Percentiles rank a stretch among this genome's conserved stretches.
Evolutionary conservation across 2,888 invertebrate genomes (phyloP).

Genomic region (Phyllotreta cruciferae): DNA sequence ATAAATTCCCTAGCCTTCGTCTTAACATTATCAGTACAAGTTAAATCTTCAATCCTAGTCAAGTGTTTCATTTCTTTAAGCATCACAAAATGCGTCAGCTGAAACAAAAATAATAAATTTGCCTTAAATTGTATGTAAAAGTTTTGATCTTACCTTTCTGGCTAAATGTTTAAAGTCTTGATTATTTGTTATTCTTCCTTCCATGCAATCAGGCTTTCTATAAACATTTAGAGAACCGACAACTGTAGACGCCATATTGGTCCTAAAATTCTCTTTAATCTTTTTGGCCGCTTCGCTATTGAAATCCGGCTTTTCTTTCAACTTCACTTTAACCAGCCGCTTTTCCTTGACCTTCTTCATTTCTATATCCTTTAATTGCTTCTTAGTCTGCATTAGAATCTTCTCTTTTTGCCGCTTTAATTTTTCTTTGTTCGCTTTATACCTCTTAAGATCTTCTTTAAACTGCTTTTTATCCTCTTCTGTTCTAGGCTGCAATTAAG

Average conservation of each 20-base stretch:
- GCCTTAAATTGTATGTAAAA: neutral
- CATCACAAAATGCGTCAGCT: constrained; percentile 96
- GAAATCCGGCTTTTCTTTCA: constrained; percentile 57
- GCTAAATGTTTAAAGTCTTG: constrained; percentile 95
- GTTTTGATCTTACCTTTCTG: constrained; percentile 73
- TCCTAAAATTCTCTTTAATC: constrained; percentile 86
- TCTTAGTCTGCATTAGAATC: constrained; percentile 60
- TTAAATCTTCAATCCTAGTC: constrained; percentile 82
- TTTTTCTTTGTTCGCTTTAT: constrained; percentile 82
- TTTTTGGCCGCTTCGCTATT: constrained; percentile 67
- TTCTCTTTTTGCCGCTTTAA: constrained; percentile 72
- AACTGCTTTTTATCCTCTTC: constrained; percentile 79
- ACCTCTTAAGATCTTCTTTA: constrained; percentile 74
- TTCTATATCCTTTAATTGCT: constrained; percentile 43
- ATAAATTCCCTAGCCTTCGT: constrained; percentile 95
- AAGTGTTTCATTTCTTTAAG: constrained; percentile 94
- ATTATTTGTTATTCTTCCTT: constrained; percentile 84
- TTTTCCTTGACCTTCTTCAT: constrained; percentile 47
- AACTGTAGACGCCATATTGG: constrained; percentile 80
- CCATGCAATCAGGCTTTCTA: constrained; percentile 81
- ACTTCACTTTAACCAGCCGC: constrained; percentile 50
- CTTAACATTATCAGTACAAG: constrained; percentile 90
- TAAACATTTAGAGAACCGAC: constrained; percentile 89
- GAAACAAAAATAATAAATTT: constrained; percentile 50
- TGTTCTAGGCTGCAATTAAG: constrained; percentile 71